Evolutionary conservation across 2,888 invertebrate genomes (phyloP), one percentile per base, ranked within the genome.

Genomic region (Julus scandinavius): DNA sequence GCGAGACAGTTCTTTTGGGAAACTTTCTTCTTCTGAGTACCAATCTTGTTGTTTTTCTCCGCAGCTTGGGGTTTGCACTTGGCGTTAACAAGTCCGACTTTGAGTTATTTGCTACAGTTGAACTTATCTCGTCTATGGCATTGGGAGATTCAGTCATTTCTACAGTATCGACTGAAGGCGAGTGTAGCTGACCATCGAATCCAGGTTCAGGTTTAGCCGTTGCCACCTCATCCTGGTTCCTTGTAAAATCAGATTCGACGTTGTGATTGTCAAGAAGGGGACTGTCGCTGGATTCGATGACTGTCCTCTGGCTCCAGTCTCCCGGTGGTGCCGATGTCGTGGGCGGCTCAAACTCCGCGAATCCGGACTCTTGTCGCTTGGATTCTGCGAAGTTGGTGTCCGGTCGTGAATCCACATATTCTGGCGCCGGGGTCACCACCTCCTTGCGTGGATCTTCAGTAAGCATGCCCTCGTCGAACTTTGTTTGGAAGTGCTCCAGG

Each of bases 391-490:
- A 11, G 9, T 29, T 72, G 29, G 72, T 2, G 29, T 72, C 72
- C n/a, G 17, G 58, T 6, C 15, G 1, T 13, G 54, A 17, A 13
- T 54, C 17, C 29, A 29, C 29, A 29, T 29, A 29, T 13, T 58
- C 13, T 0, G 58, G n/a, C 3, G n/a, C 58, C 13, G 2, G 17
- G n/a, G n/a, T n/a, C n/a, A 13, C 58, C 58, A 58, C 3, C n/a
- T 20, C 11, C 72, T 72, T 20, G 72, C 9, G 20, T 0, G 29
- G 2, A 3, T 11, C 72, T 7, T 72, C 72, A 7, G 20, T 29
- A 4, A 72, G 85, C 45, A 41, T 4, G 49, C 45, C 85, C 11
- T 85, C 45, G n/a, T 85, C 85, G 49, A 45, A 85, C 49, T 85
- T 85, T 7, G 85, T 20, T 41, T 85, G 85, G 20, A 85, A 85